phyloP scores from a whole-genome alignment of 92 coral and sea anemone genomes.

The Umimayanthus kanabou region DNA sequence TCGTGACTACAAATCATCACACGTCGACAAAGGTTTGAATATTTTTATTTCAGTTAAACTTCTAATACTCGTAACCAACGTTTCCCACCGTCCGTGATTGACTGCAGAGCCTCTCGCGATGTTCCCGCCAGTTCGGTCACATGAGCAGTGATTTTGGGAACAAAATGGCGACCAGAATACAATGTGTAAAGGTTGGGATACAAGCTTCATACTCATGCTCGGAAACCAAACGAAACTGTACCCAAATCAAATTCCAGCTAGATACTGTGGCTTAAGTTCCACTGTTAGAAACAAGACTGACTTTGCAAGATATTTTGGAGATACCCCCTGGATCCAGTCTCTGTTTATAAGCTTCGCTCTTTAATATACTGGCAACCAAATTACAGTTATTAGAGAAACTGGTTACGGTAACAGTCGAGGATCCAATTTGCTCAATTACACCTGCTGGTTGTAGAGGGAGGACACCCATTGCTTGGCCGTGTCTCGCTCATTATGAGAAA shows the following conservation, averaged over 20 bases:
- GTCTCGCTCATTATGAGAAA: neutral
- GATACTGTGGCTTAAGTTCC: conserved; percentile 28
- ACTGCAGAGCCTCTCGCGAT: too few species aligned
- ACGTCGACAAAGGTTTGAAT: too few species aligned
- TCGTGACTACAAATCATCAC: too few species aligned
- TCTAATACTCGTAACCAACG: too few species aligned
- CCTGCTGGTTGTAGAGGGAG: conserved; percentile 19
- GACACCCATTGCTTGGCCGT: conserved; percentile 41
- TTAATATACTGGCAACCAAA: conserved; percentile 28
- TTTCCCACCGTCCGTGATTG: too few species aligned
- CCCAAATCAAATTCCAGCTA: conserved; percentile 39
- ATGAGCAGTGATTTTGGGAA: too few species aligned
- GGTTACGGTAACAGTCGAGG: conserved; percentile 6
- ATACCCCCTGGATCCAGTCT: conserved; percentile 4
- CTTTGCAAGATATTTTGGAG: conserved; percentile 31
- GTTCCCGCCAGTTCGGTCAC: too few species aligned
- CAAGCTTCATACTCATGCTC: too few species aligned
- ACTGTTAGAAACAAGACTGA: conserved; percentile 21
- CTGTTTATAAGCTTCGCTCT: conserved; percentile 39
- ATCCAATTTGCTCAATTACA: conserved; percentile 18
- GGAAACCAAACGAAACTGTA: conserved; percentile 27
- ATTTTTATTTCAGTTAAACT: too few species aligned
- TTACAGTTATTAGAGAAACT: conserved; percentile 22
- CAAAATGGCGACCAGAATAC: too few species aligned
- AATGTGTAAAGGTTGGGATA: too few species aligned